Evolutionary conservation across 1,140 invertebrate species (phyloP).

Genomic region (Xylocopa sonorina): DNA sequence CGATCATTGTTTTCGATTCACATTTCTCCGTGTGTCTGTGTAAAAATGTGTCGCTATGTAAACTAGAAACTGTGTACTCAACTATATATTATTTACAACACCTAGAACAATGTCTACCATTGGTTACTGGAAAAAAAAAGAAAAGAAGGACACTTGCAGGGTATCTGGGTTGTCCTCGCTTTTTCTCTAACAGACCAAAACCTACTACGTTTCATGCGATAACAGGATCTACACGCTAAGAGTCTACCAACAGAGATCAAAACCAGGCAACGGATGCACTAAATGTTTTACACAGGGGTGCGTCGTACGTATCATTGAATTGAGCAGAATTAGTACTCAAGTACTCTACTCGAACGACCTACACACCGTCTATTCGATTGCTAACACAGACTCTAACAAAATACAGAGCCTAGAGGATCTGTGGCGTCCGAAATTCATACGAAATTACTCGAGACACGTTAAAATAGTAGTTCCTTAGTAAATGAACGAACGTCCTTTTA

Average conservation of each 20-base stretch:
- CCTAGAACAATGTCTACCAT: conserved; percentile 37
- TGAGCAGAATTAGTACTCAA: conserved; percentile 65
- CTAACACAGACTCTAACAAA: conserved; percentile 78
- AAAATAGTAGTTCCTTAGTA: neutral
- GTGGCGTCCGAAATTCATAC: conserved; percentile 55
- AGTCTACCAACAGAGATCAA: conserved; percentile 59
- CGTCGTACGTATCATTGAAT: conserved; percentile 55
- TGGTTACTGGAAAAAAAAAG: conserved; percentile 24
- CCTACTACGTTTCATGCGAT: conserved; percentile 43
- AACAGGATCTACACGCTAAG: conserved; percentile 48
- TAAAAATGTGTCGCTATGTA: neutral
- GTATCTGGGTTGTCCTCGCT: neutral
- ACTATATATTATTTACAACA: conserved; percentile 15
- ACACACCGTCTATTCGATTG: conserved; percentile 75
- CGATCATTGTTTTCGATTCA: neutral
- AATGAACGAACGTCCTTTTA: neutral
- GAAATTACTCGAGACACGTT: too few relatives aligned
- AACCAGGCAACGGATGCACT: conserved; percentile 75
- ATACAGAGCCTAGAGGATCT: conserved; percentile 74
- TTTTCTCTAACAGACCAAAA: conserved; percentile 8
- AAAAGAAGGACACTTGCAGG: conserved; percentile 33
- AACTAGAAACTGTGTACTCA: conserved; percentile 14
- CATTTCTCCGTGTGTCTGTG: neutral
- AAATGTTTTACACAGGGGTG: conserved; percentile 65
- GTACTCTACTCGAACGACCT: conserved; percentile 76